Conservation (phyloP, 2,113 vertebrate genomes). For the Notiomystis cincta region DNA sequence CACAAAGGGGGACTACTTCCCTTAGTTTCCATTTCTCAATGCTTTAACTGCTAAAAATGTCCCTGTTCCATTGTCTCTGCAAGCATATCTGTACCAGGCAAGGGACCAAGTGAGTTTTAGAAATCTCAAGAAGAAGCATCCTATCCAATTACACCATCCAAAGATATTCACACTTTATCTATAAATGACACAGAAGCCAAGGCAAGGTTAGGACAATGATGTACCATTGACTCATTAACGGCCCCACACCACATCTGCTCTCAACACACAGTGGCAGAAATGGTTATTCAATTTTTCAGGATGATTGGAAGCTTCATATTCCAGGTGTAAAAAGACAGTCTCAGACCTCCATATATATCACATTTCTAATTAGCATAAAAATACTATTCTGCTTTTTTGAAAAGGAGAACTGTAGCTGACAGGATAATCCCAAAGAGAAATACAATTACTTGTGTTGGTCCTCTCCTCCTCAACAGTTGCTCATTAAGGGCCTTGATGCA, state of each 20-base stretch:
- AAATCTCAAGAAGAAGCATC: neutral
- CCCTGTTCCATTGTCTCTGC: neutral
- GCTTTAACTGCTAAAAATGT: neutral
- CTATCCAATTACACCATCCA: neutral
- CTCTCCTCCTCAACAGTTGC: neutral
- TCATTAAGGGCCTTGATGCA: constrained; percentile 5
- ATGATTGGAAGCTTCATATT: neutral
- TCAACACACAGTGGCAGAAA: neutral
- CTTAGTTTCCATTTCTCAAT: neutral
- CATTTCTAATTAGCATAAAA: constrained; percentile 12
- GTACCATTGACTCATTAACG: neutral
- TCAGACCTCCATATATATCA: neutral
- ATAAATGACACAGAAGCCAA: neutral
- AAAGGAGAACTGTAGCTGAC: neutral
- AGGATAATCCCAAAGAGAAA: neutral
- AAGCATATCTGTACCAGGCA: neutral
- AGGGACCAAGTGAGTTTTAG: neutral
- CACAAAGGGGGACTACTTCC: neutral
- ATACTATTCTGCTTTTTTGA: neutral
- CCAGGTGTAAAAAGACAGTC: neutral
- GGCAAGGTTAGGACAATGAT: neutral
- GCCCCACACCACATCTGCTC: neutral
- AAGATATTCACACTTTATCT: neutral
- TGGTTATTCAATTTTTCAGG: neutral
- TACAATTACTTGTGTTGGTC: neutral